Conservation (phyloP, 2,888 invertebrate genomes). For the Philereme transversata region DNA sequence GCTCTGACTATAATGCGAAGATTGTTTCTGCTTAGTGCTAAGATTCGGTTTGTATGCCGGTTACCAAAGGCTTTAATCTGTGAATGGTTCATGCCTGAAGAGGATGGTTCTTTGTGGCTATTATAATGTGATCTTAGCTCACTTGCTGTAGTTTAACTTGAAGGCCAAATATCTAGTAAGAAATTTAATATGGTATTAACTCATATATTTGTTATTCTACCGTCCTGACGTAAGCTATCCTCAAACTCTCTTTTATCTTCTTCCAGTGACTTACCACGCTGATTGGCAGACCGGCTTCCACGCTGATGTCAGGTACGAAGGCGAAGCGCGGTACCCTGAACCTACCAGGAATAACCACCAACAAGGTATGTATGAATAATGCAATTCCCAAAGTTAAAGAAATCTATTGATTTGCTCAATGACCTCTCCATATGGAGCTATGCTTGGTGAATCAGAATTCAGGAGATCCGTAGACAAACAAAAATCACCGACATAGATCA, state of each 20-base stretch:
- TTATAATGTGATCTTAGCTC: too few species aligned
- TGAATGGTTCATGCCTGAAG: too few species aligned
- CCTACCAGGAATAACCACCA: constrained; percentile 56
- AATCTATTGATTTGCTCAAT: background rate
- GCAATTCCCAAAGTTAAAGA: background rate
- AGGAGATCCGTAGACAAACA: too few species aligned
- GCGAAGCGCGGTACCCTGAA: constrained; percentile 87
- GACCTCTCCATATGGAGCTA: background rate
- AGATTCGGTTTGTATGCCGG: too few species aligned
- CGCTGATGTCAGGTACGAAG: constrained; percentile 90
- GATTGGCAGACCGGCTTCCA: constrained; percentile 92
- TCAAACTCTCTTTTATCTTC: background rate
- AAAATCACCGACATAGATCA: too few species aligned
- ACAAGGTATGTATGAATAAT: constrained; percentile 11
- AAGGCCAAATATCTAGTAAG: background rate
- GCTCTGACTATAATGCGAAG: too few species aligned
- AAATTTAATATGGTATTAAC: background rate
- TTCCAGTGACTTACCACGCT: constrained; percentile 89
- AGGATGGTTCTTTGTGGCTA: too few species aligned
- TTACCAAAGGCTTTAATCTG: too few species aligned
- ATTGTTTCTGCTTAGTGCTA: too few species aligned
- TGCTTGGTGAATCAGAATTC: too few species aligned
- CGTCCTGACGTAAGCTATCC: background rate
- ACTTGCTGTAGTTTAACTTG: too few species aligned
- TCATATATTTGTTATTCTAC: too few species aligned